Conservation (phyloP, 2,888 invertebrate species). For the Drosophila aldrichi region DNA sequence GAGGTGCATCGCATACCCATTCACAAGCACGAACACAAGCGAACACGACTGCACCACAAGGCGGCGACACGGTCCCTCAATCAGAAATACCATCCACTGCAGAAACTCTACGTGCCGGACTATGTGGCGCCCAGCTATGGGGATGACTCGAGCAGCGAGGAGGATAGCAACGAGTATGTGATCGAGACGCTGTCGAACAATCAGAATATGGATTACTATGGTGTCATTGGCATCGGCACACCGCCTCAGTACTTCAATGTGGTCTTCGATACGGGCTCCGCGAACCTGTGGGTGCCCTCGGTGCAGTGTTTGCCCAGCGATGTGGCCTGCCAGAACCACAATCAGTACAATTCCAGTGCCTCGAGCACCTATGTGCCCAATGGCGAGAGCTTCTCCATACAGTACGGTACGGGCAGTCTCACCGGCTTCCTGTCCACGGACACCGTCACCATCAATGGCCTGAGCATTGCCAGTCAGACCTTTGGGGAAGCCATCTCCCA, state of each 20-base stretch:
- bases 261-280: constrained; percentile 97
- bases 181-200: constrained; percentile 90
- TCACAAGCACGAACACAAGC: constrained; percentile 59
- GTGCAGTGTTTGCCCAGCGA: constrained; percentile 96
- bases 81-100: constrained; percentile 52
- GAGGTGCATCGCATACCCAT: constrained; percentile 70
- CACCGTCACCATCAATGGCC: constrained; percentile 89
- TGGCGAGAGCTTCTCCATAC: constrained; percentile 95
- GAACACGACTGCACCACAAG: constrained; percentile 32
- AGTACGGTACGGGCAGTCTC: constrained; percentile 97
- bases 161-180: constrained; percentile 36
- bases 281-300: constrained; percentile 99
- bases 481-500: constrained; percentile 97
- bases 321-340: constrained; percentile 97
- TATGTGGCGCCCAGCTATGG: constrained; percentile 45
- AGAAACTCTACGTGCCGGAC: constrained; percentile 31
- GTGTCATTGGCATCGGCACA: constrained; percentile 94
- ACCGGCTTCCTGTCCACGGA: constrained; percentile 97
- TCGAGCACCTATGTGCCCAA: constrained; percentile 93
- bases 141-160: constrained; percentile 14
- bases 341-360: constrained; percentile 95
- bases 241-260: constrained; percentile 97
- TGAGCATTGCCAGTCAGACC: constrained; percentile 91
- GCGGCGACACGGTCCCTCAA: constrained; percentile 44
- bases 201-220: constrained; percentile 97